These are phyloP conservation scores for Matsumurasca onukii DNA, from an alignment of 1,140 invertebrate genomes.

Conservation along the genomic window DNA sequence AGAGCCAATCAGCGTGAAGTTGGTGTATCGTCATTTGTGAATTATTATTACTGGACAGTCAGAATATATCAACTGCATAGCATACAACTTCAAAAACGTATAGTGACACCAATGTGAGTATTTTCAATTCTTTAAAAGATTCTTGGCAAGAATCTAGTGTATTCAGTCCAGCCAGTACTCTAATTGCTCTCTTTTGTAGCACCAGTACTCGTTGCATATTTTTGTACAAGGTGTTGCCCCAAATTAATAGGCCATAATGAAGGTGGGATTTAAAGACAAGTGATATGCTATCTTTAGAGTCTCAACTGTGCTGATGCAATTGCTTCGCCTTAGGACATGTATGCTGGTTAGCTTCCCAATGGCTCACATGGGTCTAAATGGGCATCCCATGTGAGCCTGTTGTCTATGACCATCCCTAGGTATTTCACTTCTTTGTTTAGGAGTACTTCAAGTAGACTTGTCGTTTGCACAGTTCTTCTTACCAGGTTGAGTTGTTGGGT, in stretches of 20 bases:
- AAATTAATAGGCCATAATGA: conserved; percentile 2
- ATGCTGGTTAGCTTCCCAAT: background rate
- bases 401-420: too few relatives aligned
- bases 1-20: too few relatives aligned
- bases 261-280: background rate
- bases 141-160: background rate
- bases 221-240: background rate
- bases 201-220: background rate
- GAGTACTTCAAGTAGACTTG: too few relatives aligned
- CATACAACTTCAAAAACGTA: too few relatives aligned
- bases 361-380: background rate
- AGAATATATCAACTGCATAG: background rate
- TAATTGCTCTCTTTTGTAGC: background rate
- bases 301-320: background rate
- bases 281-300: background rate
- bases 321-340: background rate
- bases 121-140: background rate
- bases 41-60: too few relatives aligned
- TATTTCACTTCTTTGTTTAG: too few relatives aligned
- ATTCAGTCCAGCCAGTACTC: conserved; percentile 1
- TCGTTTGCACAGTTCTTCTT: too few relatives aligned
- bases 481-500: too few relatives aligned
- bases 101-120: background rate
- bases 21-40: too few relatives aligned
- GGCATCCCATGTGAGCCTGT: background rate